Evolutionary conservation across 2,797 vertebrate genomes (phyloP), one percentile per base, ranked within the genome.

Genomic region (Sparidentex hasta): DNA sequence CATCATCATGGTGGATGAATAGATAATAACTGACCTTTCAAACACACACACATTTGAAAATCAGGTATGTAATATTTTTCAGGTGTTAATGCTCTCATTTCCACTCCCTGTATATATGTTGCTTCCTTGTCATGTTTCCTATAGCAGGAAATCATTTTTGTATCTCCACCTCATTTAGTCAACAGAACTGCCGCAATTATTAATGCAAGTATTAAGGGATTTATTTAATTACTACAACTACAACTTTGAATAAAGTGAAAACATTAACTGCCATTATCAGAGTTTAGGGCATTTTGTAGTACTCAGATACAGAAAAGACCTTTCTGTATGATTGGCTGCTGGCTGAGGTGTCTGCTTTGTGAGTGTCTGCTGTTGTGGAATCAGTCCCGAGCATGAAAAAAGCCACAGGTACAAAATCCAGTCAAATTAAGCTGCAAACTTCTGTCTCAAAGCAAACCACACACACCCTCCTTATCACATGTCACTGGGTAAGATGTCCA

Each of bases 261-360:
- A 52, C 3, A 54, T 44, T 46, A 46, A 23, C 18, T 25, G 18
- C n/a, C 11, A 1, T 76, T 21, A 70, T 64, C 11, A 46, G 46
- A 11, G 38, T 54, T 50, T 13, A 1, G 4, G 5, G 25, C 57
- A 5, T 59, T 38, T 57, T 23, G 8, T 20, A n/a, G 11, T 70
- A 4, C 23, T 57, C 17, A 2, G n/a, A 14, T 27, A 11, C 7
- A 6, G 8, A 14, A 48, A 14, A 73, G 18, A n/a, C 13, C 21
- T 55, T 65, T 75, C 25, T 11, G 11, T n/a, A 20, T 61, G 52
- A 74, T 23, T 61, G 55, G 41, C 54, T 62, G 43, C 62, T 38
- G 38, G 38, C 38, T 38, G 9, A 16, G 46, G 38, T 12, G 47
- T 9, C 25, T 46, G 20, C 8, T 58, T 23, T 11, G 25, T 33